phyloP scores from a whole-genome alignment of 2,113 vertebrate genomes.

The Megaceryle maxima region DNA sequence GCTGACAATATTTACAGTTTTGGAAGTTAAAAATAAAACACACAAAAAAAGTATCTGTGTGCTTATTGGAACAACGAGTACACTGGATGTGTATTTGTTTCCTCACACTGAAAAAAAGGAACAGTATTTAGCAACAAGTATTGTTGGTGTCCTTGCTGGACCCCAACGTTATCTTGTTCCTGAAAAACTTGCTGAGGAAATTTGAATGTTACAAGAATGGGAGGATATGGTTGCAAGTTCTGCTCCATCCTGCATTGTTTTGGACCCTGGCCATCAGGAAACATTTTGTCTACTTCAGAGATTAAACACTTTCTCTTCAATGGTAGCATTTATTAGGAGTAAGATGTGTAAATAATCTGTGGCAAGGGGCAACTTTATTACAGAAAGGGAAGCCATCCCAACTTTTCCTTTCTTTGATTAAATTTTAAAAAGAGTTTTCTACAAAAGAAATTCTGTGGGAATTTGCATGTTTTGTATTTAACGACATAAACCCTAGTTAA shows the following conservation, averaged over 20 bases:
- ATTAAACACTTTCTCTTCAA: constrained; percentile 33
- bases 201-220: constrained; percentile 5
- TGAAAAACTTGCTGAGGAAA: constrained; percentile 20
- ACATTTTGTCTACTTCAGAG: background rate
- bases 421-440: background rate
- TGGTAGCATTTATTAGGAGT: background rate
- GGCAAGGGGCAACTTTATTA: background rate
- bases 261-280: constrained; percentile 34
- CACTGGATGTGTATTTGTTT: background rate
- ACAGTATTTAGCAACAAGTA: background rate
- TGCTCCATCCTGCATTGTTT: constrained; percentile 9
- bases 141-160: background rate
- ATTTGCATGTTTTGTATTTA: background rate
- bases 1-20: background rate
- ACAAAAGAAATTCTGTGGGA: background rate
- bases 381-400: background rate
- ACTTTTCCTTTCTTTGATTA: constrained; percentile 2
- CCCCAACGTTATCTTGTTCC: background rate
- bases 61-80: background rate
- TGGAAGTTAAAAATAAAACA: background rate
- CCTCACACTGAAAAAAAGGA: background rate
- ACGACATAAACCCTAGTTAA: constrained; percentile 1
- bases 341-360: constrained; percentile 15
- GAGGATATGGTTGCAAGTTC: constrained; percentile 14
- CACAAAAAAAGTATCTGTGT: background rate